phyloP scores from a whole-genome alignment of 2,797 vertebrate species.

The Xenops minutus region DNA sequence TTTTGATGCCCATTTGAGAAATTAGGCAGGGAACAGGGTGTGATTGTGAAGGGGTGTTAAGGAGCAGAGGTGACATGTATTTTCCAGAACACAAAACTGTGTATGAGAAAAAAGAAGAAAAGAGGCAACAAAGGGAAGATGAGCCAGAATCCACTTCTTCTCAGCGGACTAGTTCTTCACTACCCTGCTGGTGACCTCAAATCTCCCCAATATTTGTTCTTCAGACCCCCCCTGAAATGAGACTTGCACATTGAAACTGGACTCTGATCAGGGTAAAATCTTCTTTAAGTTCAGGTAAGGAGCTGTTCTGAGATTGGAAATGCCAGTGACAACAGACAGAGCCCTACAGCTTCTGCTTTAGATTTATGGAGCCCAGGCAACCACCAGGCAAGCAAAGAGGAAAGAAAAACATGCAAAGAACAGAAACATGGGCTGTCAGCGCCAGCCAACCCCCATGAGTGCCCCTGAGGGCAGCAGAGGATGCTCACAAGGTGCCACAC shows the following conservation, averaged over 20 bases:
- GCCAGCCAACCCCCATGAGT: neutral
- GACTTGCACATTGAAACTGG: neutral
- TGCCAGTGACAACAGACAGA: neutral
- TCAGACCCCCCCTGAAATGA: neutral
- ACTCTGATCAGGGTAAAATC: neutral
- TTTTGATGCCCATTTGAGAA: neutral
- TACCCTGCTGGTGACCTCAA: neutral
- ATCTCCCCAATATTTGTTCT: neutral
- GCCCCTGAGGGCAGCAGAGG: neutral
- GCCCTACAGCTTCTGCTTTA: neutral
- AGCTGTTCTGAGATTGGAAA: neutral
- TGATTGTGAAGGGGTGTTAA: neutral
- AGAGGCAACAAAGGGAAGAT: neutral
- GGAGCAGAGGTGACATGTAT: neutral
- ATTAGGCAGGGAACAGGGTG: neutral
- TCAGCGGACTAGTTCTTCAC: neutral
- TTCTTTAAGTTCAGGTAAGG: neutral
- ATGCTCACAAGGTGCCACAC: fast-evolving
- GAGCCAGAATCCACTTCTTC: neutral
- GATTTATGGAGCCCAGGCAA: neutral
- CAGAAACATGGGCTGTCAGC: neutral
- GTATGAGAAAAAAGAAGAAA: neutral
- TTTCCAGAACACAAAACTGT: neutral
- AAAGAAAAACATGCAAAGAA: neutral
- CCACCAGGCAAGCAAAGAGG: neutral